Evolutionary conservation across 2,113 vertebrate genomes (phyloP), one percentile per base, ranked within the genome.

Genomic region (Arothron firmamentum): DNA sequence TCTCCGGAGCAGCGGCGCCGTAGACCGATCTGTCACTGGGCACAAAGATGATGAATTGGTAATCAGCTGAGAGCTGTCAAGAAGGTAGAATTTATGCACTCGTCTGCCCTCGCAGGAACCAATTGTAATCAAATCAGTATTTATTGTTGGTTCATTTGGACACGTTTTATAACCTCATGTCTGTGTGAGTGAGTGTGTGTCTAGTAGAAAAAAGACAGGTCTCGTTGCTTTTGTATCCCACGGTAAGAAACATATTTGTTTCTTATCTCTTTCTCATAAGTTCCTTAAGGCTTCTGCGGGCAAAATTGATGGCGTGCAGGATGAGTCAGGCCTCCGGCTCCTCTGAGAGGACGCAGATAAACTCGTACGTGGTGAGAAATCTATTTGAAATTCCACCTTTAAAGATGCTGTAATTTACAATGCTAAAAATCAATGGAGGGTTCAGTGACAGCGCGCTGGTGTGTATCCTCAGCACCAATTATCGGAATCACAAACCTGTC

Each of bases 41-140:
- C 82, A 84, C 77, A 77, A 74, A 88, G 84, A 90, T 90, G 83
- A 90, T 86, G 87, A 90, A 90, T 90, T 87, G 85, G 79, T 87
- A 89, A 92, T 89, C 90, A 89, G 86, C 80, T 87, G 85, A 87
- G 77, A 88, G 88, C 86, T 84, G 89, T 90, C 89, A 88, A 80
- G 85, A 90, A 86, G 85, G 77, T 77, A 78, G 59, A 80, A 88
- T 90, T 74, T 87, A 90, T 69, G 31, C 84, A 86, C 78, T 87
- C 87, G 86, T 90, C 87, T 90, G 87, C 81, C 88, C 86, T 82
- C 89, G 81, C 83, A 88, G 89, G 87, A 89, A 88, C 86, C 63
- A 58, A 87, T 88, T 88, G 88, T 84, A 90, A 91, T 90, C 85
- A 88, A 88, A 90, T 88, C 84, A 90, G 77, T 83, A 84, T 88